Evolutionary conservation across 64 coral and sea anemone species (phyloP), one percentile per base, ranked within the genome.

Genomic region (Stichodactyla mertensii): DNA sequence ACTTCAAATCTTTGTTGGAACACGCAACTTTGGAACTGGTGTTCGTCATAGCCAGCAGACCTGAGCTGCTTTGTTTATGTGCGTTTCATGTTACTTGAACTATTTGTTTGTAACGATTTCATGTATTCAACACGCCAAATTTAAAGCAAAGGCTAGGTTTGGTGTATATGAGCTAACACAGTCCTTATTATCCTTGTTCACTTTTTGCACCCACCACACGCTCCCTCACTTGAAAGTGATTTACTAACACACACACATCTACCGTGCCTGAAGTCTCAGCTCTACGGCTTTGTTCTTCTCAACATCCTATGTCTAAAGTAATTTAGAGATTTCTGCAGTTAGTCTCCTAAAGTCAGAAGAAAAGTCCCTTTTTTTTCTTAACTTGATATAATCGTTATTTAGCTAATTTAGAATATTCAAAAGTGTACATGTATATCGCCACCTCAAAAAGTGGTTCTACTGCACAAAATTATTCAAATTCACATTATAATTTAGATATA

Each of bases 331-430:
- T 4, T 45, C 36, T 45, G 36, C 27, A 27, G 27, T 23, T 27
- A 13, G n/a, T 74, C 69, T 74, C 12, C 26, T 23, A 74, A 11
- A 26, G 69, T 13, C 16, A n/a, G 24, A 36, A 27, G 23, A 31
- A 74, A 19, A 69, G n/a, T 36, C 11, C 69, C 24, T 13, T 23
- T 20, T 74, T 10, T 74, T 14, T 36, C 12, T 2, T 4, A 74
- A 74, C 20, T 23, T 23, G 26, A 74, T 74, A 20, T 74, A 26
- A 74, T 74, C 69, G 69, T 74, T 74, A 74, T 74, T 74, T 74
- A 74, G 69, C 69, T 74, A 74, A 74, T 74, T 74, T 74, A 26
- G 69, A 74, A 74, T 74, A 74, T 74, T 36, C 26, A 27, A 26
- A 74, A 26, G 69, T 26, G 13, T 45, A 45, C 36, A 45, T 45